Conservation (phyloP, 2,888 invertebrate genomes). For the Theristus sp. region DNA sequence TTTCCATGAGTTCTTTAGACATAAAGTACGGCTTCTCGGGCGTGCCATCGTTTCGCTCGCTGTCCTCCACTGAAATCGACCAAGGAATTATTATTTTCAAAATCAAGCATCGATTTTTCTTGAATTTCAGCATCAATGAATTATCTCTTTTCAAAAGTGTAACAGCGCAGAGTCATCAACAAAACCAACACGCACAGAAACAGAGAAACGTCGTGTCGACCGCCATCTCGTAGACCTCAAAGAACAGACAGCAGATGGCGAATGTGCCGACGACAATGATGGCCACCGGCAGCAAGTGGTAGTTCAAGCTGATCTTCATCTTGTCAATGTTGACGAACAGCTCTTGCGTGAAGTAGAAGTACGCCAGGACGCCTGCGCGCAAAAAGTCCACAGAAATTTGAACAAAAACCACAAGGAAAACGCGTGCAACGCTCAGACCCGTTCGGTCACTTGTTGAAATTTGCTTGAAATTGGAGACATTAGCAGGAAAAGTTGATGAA, state of each 20-base stretch:
- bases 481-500: too few species aligned
- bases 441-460: too few species aligned
- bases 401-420: not conserved
- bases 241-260: conserved; percentile 69
- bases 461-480: too few species aligned
- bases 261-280: conserved; percentile 62
- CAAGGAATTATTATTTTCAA: too few species aligned
- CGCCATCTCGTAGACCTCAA: conserved; percentile 87
- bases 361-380: conserved; percentile 47
- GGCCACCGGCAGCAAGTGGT: conserved; percentile 60
- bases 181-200: conserved; percentile 53
- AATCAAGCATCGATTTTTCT: too few species aligned
- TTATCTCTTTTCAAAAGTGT: not conserved
- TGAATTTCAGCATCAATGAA: too few species aligned
- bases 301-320: conserved; percentile 44
- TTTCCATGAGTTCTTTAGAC: too few species aligned
- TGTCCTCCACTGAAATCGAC: too few species aligned
- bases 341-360: conserved; percentile 45
- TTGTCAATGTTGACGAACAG: conserved; percentile 37
- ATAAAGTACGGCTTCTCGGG: too few species aligned
- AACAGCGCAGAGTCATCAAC: too few species aligned
- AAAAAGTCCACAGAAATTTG: too few species aligned
- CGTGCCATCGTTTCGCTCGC: too few species aligned
- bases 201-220: conserved; percentile 89
- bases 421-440: not conserved